A percentile compares a stretch with the other conserved stretches of the same genome.
phyloP scores from a whole-genome alignment of 1,140 invertebrate genomes.

The Anadara kagoshimensis region DNA sequence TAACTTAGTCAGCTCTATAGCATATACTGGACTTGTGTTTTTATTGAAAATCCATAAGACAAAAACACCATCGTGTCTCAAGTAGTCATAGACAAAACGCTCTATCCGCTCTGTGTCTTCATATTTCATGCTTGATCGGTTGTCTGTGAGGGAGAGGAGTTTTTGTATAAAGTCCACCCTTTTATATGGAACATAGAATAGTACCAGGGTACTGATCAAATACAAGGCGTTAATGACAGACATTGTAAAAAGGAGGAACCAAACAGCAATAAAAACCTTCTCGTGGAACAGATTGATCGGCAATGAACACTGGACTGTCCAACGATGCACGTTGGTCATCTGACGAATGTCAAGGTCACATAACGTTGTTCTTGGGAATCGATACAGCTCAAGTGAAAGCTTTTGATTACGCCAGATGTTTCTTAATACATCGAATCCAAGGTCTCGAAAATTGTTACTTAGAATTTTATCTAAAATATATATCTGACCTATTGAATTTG shows the following conservation, averaged over 20 bases:
- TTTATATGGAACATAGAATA: not conserved
- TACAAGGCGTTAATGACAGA: conserved; percentile 49
- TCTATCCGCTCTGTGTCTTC: not conserved
- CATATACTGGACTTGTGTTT: conserved; percentile 8
- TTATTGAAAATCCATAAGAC: conserved; percentile 17
- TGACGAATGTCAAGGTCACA: conserved; percentile 75
- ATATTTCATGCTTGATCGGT: not conserved
- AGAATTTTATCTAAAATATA: conserved; percentile 49
- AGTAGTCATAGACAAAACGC: conserved; percentile 11
- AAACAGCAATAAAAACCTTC: conserved; percentile 74
- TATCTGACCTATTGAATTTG: conserved; percentile 44
- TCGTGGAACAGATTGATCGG: conserved; percentile 75
- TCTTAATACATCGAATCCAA: conserved; percentile 71
- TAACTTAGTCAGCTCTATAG: not conserved
- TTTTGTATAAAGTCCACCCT: conserved; percentile 13
- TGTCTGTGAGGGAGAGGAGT: not conserved
- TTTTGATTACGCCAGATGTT: conserved; percentile 67
- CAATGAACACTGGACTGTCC: conserved; percentile 69
- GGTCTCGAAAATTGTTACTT: conserved; percentile 38
- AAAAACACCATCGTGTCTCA: conserved; percentile 18
- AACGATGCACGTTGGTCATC: conserved; percentile 45
- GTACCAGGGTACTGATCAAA: not conserved
- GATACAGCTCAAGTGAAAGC: conserved; percentile 45
- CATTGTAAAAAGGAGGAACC: conserved; percentile 74
- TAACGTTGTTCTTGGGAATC: conserved; percentile 74